Evolutionary conservation across 2,888 invertebrate genomes (phyloP), one percentile per base, ranked within the genome.

Genomic region (Aleiodes testaceus): DNA sequence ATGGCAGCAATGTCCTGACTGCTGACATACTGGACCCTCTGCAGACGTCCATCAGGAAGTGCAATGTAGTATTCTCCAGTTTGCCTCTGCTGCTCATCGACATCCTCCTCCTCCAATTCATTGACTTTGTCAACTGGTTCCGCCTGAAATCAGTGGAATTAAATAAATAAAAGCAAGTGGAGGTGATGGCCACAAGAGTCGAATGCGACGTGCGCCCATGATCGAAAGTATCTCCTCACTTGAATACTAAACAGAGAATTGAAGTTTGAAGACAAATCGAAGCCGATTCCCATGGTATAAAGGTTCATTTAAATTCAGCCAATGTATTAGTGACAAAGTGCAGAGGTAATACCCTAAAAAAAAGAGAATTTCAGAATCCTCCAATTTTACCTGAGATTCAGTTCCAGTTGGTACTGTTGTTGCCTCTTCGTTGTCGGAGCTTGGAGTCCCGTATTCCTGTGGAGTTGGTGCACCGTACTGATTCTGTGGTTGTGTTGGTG

Each of bases 41-140:
- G 92, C 1, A 92, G 88, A 75, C 91, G 89, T 2, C 92, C 90
- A 72, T 88, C 90, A 1, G 92, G 92, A 74, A 92, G 88, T 47
- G 92, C 89, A 6, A 92, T 89, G 83, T 92, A 92, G 84, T 93
- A 93, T 30, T 91, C 89, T 5, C 92, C 92, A 18, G 81, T 72
- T 61, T 86, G 82, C 63, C 81, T 82, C 1, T 81, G 82, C 66
- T 81, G 80, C 68, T 77, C 76, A 36, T 82, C 82, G 66, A 84
- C 80, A 22, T 87, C 83, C 12, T 83, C 83, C 42, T 84, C 83
- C 1, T 83, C 82, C 45, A 87, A 77, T 74, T 87, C 87, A 80
- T 85, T 85, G 7, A 82, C 83, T 1, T 84, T 79, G 73, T 81
- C 84, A 12, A 82, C 79, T 26, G 82, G 79, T 72, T 84, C 85